Percentiles rank a stretch among this genome's conserved stretches.
These are phyloP conservation scores for Bombus polaris DNA, from an alignment of 1,140 invertebrate genomes.

Conservation along the genomic window DNA sequence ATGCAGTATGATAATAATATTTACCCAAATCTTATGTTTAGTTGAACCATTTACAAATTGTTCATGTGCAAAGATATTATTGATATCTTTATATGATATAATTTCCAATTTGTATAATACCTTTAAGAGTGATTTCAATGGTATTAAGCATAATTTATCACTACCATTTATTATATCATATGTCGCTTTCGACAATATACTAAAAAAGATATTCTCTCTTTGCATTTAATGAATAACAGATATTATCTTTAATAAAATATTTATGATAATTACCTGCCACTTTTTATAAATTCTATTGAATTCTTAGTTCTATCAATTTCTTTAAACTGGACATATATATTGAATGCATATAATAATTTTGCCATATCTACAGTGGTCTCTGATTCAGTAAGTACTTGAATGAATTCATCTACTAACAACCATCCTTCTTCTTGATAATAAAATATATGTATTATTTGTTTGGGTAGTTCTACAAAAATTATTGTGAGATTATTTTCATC, in stretches of 20 bases:
- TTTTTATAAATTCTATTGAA: conserved; percentile 49
- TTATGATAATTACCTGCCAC: conserved; percentile 60
- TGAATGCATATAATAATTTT: conserved; percentile 17
- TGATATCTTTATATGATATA: conserved; percentile 39
- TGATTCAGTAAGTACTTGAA: conserved; percentile 62
- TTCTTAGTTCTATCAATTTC: conserved; percentile 52
- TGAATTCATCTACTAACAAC: conserved; percentile 64
- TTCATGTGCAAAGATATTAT: neutral
- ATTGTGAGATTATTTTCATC: neutral
- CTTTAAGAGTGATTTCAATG: conserved; percentile 50
- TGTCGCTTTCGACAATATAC: conserved; percentile 40
- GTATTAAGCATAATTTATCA: conserved; percentile 53
- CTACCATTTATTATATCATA: conserved; percentile 52
- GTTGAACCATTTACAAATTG: conserved; percentile 16
- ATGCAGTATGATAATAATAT: conserved; percentile 16
- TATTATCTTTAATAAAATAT: neutral
- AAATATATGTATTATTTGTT: conserved; percentile 58
- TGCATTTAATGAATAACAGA: neutral
- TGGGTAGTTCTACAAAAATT: conserved; percentile 41
- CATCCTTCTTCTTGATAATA: conserved; percentile 65
- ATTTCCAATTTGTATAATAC: conserved; percentile 55
- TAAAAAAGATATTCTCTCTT: conserved; percentile 52
- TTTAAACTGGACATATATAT: conserved; percentile 40
- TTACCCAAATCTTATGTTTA: conserved; percentile 59
- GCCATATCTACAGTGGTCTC: conserved; percentile 31